phyloP scores from a whole-genome alignment of 2,113 vertebrate species.

The Mus spicilegus region DNA sequence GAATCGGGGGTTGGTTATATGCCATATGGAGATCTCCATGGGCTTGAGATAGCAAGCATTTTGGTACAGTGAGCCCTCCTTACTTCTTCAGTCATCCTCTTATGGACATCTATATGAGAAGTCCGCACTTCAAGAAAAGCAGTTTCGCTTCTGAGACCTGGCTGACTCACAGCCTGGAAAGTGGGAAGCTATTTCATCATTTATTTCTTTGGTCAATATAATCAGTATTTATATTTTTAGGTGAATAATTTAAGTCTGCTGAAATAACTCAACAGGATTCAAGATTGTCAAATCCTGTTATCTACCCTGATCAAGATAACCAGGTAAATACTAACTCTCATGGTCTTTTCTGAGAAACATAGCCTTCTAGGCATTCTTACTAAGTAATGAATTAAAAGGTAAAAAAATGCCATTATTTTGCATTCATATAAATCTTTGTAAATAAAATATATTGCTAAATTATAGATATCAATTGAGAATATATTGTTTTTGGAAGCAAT shows the following conservation, averaged over 20 bases:
- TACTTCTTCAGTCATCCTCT: no score
- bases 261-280: slow-evolving; percentile 58
- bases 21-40: background rate
- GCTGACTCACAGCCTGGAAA: background rate
- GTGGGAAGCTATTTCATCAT: background rate
- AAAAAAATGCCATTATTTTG: slow-evolving; percentile 41
- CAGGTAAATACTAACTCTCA: slow-evolving; percentile 27
- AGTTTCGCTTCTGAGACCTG: background rate
- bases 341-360: background rate
- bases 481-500: background rate
- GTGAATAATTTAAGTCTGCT: slow-evolving; percentile 57
- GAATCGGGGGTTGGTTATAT: background rate
- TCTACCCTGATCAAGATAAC: slow-evolving; percentile 38
- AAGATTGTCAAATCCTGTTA: slow-evolving; percentile 5
- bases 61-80: background rate
- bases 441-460: slow-evolving; percentile 43
- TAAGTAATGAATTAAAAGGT: background rate
- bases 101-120: background rate
- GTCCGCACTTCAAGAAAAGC: background rate
- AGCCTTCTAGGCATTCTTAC: slow-evolving; percentile 12
- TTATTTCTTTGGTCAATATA: background rate
- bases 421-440: slow-evolving; percentile 5
- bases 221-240: slow-evolving; percentile 50
- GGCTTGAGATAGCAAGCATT: background rate
- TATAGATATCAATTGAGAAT: background rate